These are phyloP conservation scores for Corvus hawaiiensis DNA, from an alignment of 2,113 vertebrate genomes.

Conservation along the genomic window DNA sequence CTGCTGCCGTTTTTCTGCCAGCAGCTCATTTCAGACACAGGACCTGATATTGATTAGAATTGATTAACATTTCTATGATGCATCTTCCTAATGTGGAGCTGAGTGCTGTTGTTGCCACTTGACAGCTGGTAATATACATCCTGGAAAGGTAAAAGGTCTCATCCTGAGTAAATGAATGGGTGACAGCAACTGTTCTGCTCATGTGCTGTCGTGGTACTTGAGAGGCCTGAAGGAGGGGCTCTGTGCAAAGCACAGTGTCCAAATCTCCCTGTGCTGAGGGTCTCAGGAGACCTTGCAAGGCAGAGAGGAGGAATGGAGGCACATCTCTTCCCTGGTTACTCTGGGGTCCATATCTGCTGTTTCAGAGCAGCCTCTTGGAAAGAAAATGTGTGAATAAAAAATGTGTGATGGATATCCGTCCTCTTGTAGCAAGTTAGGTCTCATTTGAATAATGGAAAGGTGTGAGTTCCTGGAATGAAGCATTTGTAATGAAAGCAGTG, in stretches of 20 bases:
- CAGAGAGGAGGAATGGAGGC: neutral
- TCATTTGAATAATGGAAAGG: neutral
- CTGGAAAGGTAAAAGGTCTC: neutral
- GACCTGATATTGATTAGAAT: neutral
- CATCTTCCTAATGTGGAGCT: neutral
- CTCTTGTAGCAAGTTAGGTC: neutral
- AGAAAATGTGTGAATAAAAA: neutral
- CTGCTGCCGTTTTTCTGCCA: neutral
- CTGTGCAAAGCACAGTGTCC: neutral
- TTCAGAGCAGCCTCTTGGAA: neutral
- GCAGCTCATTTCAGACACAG: neutral
- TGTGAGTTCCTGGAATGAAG: neutral
- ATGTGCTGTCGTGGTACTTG: neutral
- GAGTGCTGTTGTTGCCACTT: neutral
- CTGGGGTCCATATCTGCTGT: neutral
- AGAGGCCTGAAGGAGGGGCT: neutral
- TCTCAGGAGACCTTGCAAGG: neutral
- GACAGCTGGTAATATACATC: neutral
- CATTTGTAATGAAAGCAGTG: neutral
- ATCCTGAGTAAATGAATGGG: rapidly evolving
- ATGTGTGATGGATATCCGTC: neutral
- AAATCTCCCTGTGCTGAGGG: neutral
- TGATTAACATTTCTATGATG: neutral
- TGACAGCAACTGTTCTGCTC: neutral
- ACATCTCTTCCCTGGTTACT: neutral